Conservation (phyloP, 2,113 vertebrate genomes). For the Apeltes quadracus region DNA sequence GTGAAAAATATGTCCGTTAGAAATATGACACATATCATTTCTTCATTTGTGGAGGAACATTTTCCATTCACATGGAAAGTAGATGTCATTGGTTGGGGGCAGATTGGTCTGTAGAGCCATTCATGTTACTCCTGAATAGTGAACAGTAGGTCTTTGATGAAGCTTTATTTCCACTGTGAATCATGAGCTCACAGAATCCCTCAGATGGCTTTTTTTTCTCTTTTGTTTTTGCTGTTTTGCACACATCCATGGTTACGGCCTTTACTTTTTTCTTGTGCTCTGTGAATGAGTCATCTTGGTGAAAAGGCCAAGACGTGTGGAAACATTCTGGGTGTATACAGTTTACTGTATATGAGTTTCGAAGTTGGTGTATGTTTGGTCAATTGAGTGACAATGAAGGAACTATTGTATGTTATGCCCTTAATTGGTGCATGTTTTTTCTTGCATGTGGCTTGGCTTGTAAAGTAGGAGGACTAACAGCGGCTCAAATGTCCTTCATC, state of each 20-base stretch:
- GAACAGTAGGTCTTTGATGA: constrained; percentile 45
- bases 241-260: constrained; percentile 66
- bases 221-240: constrained; percentile 65
- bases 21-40: constrained; percentile 50
- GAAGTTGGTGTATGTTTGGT: constrained; percentile 29
- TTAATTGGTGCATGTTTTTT: constrained; percentile 61
- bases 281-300: constrained; percentile 51
- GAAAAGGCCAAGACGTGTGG: constrained; percentile 45
- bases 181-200: constrained; percentile 56
- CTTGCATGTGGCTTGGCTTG: constrained; percentile 65
- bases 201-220: constrained; percentile 15
- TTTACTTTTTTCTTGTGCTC: constrained; percentile 29
- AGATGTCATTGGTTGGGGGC: constrained; percentile 35
- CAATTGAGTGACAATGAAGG: constrained; percentile 34
- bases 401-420: constrained; percentile 35
- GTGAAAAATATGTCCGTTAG: constrained; percentile 11
- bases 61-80: constrained; percentile 44
- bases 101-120: constrained; percentile 42
- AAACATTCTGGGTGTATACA: constrained; percentile 45
- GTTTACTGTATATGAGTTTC: constrained; percentile 51
- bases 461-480: constrained; percentile 36
- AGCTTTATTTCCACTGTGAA: constrained; percentile 72
- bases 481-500: constrained; percentile 15
- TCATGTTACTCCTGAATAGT: constrained; percentile 30
- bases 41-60: constrained; percentile 21